A percentile compares a stretch with the other conserved stretches of the same genome.
Evolutionary conservation across 37 sponge, comb jelly and placozoan genomes (phyloP).

Genomic region (Ianthella basta): DNA sequence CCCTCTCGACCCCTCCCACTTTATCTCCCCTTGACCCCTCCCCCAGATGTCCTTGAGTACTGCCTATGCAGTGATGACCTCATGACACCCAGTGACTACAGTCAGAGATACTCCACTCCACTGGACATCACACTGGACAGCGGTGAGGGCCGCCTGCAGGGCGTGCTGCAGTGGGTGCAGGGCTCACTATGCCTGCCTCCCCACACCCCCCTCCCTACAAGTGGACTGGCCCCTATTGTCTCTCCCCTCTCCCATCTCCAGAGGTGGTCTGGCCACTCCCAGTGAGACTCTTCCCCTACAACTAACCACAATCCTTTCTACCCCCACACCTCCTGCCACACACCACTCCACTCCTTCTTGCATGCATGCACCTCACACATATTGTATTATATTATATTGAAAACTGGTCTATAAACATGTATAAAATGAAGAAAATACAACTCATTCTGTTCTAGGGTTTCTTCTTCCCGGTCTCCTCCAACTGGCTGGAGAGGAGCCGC

Average conservation of each 20-base stretch:
- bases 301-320: neutral
- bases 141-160: constrained; percentile 40
- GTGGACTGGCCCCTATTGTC: too few species aligned
- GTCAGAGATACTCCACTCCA: constrained; percentile 49
- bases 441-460: neutral
- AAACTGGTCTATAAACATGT: neutral
- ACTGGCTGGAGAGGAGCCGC: neutral
- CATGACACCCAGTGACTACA: constrained; percentile 55
- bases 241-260: constrained; percentile 7
- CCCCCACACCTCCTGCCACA: too few species aligned
- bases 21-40: neutral
- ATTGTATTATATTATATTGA: neutral
- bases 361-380: too few species aligned
- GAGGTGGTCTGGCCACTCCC: constrained; percentile 76
- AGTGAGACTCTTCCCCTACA: constrained; percentile 75
- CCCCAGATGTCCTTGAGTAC: constrained; percentile 77
- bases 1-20: neutral
- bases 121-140: constrained; percentile 55
- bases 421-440: neutral
- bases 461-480: constrained; percentile 12
- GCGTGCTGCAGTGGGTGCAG: too few species aligned
- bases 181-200: too few species aligned
- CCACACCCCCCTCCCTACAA: too few species aligned
- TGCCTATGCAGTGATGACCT: constrained; percentile 42
- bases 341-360: too few species aligned